phyloP scores from a whole-genome alignment of 37 sponge, comb jelly and placozoan species.

The Hexactinellida sp. region DNA sequence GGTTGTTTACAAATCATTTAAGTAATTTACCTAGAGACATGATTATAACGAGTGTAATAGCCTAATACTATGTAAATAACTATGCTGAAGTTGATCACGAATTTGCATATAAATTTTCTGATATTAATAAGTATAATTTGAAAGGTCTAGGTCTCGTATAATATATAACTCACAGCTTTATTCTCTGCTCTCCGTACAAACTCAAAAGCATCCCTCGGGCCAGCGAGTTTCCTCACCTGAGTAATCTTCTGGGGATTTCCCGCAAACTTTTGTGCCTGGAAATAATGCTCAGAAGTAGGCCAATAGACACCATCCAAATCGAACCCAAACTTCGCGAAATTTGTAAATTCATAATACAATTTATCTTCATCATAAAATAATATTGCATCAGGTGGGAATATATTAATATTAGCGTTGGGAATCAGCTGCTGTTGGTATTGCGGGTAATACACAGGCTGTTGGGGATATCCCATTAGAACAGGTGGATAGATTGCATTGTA shows the following conservation, averaged over 20 bases:
- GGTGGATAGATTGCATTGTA: background rate
- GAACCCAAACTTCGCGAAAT: background rate
- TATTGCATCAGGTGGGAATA: background rate
- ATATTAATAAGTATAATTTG: too few relatives aligned
- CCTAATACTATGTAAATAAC: too few relatives aligned
- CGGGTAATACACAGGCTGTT: background rate
- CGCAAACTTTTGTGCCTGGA: background rate
- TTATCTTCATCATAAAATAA: constrained; percentile 10
- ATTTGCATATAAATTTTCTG: too few relatives aligned
- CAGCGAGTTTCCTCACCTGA: background rate
- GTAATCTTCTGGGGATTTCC: background rate
- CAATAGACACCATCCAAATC: background rate
- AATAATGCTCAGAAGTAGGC: constrained; percentile 11
- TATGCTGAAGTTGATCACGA: too few relatives aligned
- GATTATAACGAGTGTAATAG: too few relatives aligned
- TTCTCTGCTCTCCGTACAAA: background rate
- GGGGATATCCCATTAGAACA: background rate
- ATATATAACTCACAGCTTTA: background rate
- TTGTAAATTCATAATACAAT: background rate
- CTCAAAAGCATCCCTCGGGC: background rate
- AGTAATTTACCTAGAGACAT: too few relatives aligned
- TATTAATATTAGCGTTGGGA: too few relatives aligned
- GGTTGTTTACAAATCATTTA: too few relatives aligned
- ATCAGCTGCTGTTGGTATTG: background rate
- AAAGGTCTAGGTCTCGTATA: too few relatives aligned